These are phyloP conservation scores for Poicephalus gulielmi DNA, from an alignment of 2,113 vertebrate genomes.

Conservation along the genomic window DNA sequence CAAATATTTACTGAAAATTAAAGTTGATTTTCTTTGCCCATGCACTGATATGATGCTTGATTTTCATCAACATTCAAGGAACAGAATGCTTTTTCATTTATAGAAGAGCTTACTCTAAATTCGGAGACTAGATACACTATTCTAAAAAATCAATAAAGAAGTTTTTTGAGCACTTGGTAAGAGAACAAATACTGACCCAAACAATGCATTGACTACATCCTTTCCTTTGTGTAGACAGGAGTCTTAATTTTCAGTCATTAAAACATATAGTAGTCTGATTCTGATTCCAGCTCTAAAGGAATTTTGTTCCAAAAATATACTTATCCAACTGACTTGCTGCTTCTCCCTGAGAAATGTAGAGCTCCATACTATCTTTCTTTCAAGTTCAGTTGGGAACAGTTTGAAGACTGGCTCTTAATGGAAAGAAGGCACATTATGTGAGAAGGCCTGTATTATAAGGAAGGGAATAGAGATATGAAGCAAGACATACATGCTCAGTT, in stretches of 20 bases:
- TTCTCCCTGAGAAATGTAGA: background rate
- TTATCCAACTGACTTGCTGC: background rate
- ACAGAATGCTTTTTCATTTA: background rate
- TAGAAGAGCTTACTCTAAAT: background rate
- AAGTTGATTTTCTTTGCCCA: background rate
- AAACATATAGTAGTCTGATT: background rate
- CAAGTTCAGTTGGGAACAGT: background rate
- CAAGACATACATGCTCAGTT: background rate
- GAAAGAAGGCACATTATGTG: background rate
- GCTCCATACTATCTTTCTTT: background rate
- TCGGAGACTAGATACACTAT: background rate
- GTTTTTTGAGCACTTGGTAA: background rate
- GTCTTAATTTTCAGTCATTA: background rate
- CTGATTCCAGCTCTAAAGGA: background rate
- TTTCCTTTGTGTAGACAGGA: background rate
- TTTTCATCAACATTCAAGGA: background rate
- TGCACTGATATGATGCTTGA: background rate
- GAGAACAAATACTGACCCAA: background rate
- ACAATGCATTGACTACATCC: background rate
- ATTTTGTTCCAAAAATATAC: background rate
- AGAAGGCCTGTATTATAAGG: background rate
- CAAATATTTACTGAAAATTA: background rate
- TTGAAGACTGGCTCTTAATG: background rate
- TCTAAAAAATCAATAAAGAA: background rate
- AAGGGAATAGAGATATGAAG: background rate